Conservation (phyloP, 2,888 invertebrate species). For the Bembecia ichneumoniformis region DNA sequence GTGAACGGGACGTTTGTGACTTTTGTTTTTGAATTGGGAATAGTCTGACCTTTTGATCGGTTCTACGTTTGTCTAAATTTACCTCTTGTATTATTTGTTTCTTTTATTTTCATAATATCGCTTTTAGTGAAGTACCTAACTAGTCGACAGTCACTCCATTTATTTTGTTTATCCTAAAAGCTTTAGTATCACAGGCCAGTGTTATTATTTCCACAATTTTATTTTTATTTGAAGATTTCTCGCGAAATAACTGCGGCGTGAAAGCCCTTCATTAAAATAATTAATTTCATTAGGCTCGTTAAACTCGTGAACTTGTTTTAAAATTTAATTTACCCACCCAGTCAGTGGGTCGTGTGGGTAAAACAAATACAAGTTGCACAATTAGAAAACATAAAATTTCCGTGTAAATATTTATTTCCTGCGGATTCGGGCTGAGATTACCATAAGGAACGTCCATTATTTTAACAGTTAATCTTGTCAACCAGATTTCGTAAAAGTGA, state of each 20-base stretch:
- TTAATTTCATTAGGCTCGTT: constrained; percentile 51
- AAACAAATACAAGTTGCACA: constrained; percentile 19
- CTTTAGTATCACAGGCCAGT: no score
- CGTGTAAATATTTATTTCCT: not conserved
- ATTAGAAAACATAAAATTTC: constrained; percentile 13
- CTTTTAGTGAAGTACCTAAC: no score
- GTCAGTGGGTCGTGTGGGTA: constrained; percentile 9
- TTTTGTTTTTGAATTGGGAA: constrained; percentile 1
- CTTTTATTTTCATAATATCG: not conserved
- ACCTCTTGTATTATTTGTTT: not conserved
- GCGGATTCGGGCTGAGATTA: constrained; percentile 1
- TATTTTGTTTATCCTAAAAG: not conserved
- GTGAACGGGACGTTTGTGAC: not conserved
- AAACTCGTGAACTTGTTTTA: constrained; percentile 49
- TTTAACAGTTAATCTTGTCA: not conserved
- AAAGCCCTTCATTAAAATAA: constrained; percentile 54
- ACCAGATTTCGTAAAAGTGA: not conserved
- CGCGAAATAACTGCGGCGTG: not conserved
- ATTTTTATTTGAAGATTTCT: not conserved
- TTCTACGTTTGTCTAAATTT: not conserved
- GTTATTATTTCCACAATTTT: no score
- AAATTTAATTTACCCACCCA: constrained; percentile 38
- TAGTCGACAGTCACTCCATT: not conserved
- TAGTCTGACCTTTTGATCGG: constrained; percentile 2
- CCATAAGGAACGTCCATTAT: not conserved